Conservation (phyloP, 2,113 vertebrate species). For the Peromyscus californicus region DNA sequence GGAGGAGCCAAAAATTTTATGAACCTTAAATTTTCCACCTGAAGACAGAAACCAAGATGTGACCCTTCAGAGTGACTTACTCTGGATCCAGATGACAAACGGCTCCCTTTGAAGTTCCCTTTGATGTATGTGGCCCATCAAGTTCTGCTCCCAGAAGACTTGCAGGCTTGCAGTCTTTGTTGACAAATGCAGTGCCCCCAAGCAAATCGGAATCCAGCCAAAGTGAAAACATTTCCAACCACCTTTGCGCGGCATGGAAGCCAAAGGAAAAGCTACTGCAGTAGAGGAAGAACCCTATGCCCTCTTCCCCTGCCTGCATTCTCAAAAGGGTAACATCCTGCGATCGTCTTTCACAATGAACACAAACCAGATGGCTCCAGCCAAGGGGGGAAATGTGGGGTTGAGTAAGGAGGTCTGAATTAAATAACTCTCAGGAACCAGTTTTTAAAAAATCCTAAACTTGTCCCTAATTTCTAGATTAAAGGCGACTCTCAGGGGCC, state of each 20-base stretch:
- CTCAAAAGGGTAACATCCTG: constrained; percentile 55
- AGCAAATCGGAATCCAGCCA: constrained; percentile 5
- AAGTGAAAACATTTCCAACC: constrained; percentile 57
- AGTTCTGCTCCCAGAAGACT: not conserved
- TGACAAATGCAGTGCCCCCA: not conserved
- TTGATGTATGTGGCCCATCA: not conserved
- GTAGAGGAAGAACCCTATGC: not conserved
- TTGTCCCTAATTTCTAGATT: constrained; percentile 52
- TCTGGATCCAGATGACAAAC: not conserved
- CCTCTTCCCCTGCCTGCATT: not conserved
- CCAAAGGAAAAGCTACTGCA: constrained; percentile 58
- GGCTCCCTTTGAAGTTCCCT: not conserved
- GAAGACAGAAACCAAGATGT: not conserved
- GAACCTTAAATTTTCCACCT: not conserved
- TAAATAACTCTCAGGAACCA: constrained; percentile 76
- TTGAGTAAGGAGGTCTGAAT: constrained; percentile 84
- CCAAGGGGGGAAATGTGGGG: constrained; percentile 65
- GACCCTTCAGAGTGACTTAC: not conserved
- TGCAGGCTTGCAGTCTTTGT: not conserved
- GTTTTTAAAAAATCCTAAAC: not conserved
- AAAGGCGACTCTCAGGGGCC: constrained; percentile 60
- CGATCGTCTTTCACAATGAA: constrained; percentile 82
- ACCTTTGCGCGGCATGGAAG: constrained; percentile 76
- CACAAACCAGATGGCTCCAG: constrained; percentile 84
- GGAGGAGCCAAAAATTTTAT: not conserved